Base-by-base conservation (phyloP, 2,888 invertebrate species). In the Dioctria rufipes region DNA sequence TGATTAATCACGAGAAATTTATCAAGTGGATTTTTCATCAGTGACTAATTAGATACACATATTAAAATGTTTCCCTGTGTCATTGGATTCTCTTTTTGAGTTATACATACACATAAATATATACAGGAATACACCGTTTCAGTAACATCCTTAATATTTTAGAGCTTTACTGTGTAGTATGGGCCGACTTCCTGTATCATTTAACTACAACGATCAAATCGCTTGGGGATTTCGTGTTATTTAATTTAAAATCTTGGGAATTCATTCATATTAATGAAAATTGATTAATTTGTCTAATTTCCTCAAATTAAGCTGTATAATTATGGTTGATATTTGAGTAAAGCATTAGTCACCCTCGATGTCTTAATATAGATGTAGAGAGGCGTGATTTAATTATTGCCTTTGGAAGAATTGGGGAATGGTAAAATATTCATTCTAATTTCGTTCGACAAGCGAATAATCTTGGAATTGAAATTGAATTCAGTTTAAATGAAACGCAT, bases 1-100 rank as follows among this genome's bases (percentile, higher is more conserved):
- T 81, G 81, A 81, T 78, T 67, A 78, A 81, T 81, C 81, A 61
- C 51, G 69, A 39, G 71, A 69, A 78, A 81, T 81, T 78, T 81
- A 81, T 81, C 81, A 51, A 61, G 54, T 49, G 71, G 67, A 75
- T 69, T 78, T 63, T 78, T 81, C 69, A 43, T 73, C 39, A 73
- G 25, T 46, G 71, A 37, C 66, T 80, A 78, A 80, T 80, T 54
- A 25, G 25, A 25, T 25, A 54, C 54, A 54, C 11, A 54, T 54
- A 54, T 54, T 54, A 54, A 3, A 54, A 54, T 54, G 11, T 54
- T 54, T 54, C 11, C 11, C 8, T 54, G 6, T 4, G 54, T 54
- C 54, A 54, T 54, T 54, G 11, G 4, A 54, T 11, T n/a, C 11
- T 54, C 4, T 54, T 54, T 54, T n/a, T n/a, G 46, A 8, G 11